Evolutionary conservation across 2,797 vertebrate species (phyloP).

Genomic region (Arrhamphus sclerolepis): DNA sequence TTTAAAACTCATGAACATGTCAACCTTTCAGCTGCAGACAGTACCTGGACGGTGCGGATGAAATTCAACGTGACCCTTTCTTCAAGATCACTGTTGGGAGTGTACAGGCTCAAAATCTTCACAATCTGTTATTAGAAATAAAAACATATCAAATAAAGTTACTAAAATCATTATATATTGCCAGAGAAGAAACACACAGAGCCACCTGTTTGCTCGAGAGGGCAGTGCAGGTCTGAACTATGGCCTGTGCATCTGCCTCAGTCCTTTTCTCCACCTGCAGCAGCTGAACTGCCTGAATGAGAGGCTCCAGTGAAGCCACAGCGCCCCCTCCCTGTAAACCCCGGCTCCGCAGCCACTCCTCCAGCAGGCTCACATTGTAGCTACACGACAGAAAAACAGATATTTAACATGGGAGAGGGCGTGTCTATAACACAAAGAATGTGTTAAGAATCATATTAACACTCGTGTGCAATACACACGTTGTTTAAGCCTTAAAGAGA

Average conservation of each 20-base stretch:
- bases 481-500: too few species aligned
- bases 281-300: slow-evolving; percentile 85
- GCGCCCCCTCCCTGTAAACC: slow-evolving; percentile 78
- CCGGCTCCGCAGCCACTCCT: slow-evolving; percentile 83
- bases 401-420: not conserved
- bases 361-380: slow-evolving; percentile 83
- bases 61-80: slow-evolving; percentile 83
- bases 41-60: slow-evolving; percentile 83
- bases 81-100: slow-evolving; percentile 80
- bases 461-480: too few species aligned
- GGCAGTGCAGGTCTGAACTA: slow-evolving; percentile 81
- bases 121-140: slow-evolving; percentile 74
- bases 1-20: not conserved
- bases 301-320: slow-evolving; percentile 76
- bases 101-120: slow-evolving; percentile 84
- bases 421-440: too few species aligned
- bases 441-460: too few species aligned
- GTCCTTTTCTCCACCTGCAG: slow-evolving; percentile 85
- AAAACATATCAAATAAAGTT: not conserved
- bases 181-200: not conserved
- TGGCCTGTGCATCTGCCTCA: slow-evolving; percentile 71
- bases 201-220: slow-evolving; percentile 82
- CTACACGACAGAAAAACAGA: slow-evolving; percentile 34
- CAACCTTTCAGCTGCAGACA: not conserved
- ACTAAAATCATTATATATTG: not conserved